Percentiles rank a stretch among this genome's conserved stretches.
These are phyloP conservation scores for Petrocephalus sullivani DNA, from an alignment of 2,797 vertebrate genomes.

Conservation along the genomic window DNA sequence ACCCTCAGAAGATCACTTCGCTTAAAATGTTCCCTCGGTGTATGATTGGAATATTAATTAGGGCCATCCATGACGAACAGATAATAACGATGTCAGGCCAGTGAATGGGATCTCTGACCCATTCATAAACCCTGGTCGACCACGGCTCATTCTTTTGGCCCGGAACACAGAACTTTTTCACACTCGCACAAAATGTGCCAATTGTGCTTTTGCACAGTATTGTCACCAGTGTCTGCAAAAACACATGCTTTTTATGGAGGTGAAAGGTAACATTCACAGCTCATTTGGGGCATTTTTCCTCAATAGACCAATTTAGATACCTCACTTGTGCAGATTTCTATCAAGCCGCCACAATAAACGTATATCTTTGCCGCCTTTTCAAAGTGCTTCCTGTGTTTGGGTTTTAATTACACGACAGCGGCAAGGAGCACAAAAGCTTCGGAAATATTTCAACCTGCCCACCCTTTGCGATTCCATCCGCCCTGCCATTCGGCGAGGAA, in stretches of 20 bases:
- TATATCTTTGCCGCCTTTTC: conserved; percentile 33
- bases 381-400: conserved; percentile 45
- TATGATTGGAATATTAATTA: conserved; percentile 99
- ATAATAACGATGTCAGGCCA: conserved; percentile 88
- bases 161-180: conserved; percentile 86
- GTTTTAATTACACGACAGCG: conserved; percentile 60
- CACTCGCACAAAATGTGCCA: conserved; percentile 80
- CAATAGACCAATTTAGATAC: conserved; percentile 58
- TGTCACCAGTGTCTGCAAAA: conserved; percentile 65
- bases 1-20: conserved; percentile 73
- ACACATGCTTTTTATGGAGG: conserved; percentile 58
- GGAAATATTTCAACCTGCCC: conserved; percentile 33
- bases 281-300: conserved; percentile 63
- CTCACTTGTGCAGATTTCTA: conserved; percentile 36
- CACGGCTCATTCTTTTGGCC: conserved; percentile 81
- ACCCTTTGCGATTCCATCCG: not conserved
- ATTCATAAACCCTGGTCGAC: conserved; percentile 88
- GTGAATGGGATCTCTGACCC: conserved; percentile 94
- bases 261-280: conserved; percentile 59
- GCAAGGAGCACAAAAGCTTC: conserved; percentile 51
- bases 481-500: not conserved
- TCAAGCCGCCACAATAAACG: conserved; percentile 38
- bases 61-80: conserved; percentile 85
- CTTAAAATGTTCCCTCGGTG: conserved; percentile 73
- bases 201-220: conserved; percentile 72